Evolutionary conservation across 2,888 invertebrate species (phyloP).

Genomic region (Sialis lutaria): DNA sequence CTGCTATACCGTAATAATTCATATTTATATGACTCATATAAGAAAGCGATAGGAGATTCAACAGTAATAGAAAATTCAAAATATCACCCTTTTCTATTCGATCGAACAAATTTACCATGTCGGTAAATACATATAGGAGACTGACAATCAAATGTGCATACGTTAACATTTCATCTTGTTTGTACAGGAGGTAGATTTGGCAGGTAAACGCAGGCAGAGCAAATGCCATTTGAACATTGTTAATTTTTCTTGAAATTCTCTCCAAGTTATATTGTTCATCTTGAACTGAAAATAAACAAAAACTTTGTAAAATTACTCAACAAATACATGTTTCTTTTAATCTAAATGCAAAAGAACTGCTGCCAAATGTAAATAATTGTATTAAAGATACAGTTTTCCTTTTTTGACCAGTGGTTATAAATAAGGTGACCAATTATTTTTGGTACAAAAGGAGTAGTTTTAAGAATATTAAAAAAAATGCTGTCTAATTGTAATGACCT

Average conservation of each 20-base stretch:
- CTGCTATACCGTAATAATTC: constrained; percentile 17
- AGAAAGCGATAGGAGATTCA: constrained; percentile 16
- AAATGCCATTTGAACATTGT: not conserved
- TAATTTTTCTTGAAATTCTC: not conserved
- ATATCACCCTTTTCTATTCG: constrained; percentile 6
- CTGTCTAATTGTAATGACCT: too few relatives aligned
- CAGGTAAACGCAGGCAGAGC: constrained; percentile 1
- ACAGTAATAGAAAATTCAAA: constrained; percentile 15
- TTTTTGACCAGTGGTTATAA: too few relatives aligned
- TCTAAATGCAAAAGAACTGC: too few relatives aligned
- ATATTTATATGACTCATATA: constrained; percentile 16
- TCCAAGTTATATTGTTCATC: too few relatives aligned
- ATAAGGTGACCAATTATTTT: too few relatives aligned
- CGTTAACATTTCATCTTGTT: not conserved
- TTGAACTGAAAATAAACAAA: not conserved
- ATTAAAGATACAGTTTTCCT: too few relatives aligned
- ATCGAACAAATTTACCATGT: not conserved
- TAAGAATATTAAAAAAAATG: too few relatives aligned
- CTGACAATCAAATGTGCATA: not conserved
- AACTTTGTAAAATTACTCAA: too few relatives aligned
- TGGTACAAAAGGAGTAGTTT: too few relatives aligned
- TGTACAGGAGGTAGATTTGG: not conserved
- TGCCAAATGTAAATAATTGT: too few relatives aligned
- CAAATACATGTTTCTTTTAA: too few relatives aligned
- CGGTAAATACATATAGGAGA: not conserved